Evolutionary conservation across 2,888 invertebrate genomes (phyloP).

Genomic region (Pasiphila rectangulata): DNA sequence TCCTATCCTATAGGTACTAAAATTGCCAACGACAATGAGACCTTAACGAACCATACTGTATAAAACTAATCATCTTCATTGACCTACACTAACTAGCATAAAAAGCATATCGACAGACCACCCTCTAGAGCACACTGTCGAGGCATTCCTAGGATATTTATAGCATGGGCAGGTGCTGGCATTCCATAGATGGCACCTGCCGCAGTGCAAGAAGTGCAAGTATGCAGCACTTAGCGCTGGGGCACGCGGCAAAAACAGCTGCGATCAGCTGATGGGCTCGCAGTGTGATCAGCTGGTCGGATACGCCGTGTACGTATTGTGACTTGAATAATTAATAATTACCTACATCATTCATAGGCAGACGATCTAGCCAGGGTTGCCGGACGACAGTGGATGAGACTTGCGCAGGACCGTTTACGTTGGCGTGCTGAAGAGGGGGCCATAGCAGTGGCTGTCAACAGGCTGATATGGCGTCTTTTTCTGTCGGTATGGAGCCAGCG

Average conservation of each 20-base stretch:
- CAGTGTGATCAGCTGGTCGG: slow-evolving; percentile 1
- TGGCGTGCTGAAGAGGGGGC: no score
- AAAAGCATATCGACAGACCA: slow-evolving; percentile 17
- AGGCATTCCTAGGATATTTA: slow-evolving; percentile 29
- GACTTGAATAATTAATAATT: no score
- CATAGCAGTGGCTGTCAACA: no score
- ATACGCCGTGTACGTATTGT: background rate
- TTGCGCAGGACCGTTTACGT: no score
- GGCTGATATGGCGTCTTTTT: no score
- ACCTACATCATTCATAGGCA: no score
- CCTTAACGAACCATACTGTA: no score
- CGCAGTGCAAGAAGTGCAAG: slow-evolving; percentile 52
- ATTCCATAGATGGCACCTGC: slow-evolving; percentile 37
- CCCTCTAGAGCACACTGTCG: slow-evolving; percentile 17
- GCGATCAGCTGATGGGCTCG: background rate
- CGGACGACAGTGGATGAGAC: no score
- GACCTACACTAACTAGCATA: slow-evolving; percentile 15
- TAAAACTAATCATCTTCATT: slow-evolving; percentile 12
- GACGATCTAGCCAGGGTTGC: no score
- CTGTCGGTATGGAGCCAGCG: no score
- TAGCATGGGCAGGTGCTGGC: slow-evolving; percentile 42
- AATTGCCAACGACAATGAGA: no score
- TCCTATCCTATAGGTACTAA: no score
- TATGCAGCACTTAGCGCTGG: slow-evolving; percentile 36
- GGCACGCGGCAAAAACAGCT: slow-evolving; percentile 36